Percentiles rank a stretch among this genome's conserved stretches.
phyloP scores from a whole-genome alignment of 2,113 vertebrate genomes.

The Sceloporus undulatus region DNA sequence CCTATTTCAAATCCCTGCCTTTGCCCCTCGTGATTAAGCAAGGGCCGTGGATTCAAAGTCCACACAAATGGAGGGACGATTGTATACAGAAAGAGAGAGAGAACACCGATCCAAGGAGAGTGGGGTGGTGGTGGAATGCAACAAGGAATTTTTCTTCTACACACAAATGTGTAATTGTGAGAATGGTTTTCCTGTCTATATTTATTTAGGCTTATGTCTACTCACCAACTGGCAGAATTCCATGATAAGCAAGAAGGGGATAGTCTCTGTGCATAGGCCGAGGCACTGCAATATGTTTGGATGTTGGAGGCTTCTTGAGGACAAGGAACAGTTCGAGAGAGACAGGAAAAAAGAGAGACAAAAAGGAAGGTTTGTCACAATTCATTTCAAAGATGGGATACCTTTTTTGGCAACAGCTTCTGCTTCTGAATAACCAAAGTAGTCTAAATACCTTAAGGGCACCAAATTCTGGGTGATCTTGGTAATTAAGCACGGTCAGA shows the following conservation, averaged over 20 bases:
- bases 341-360: not conserved
- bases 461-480: too few species aligned
- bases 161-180: not conserved
- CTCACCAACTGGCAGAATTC: constrained; percentile 94
- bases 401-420: too few species aligned
- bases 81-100: too few species aligned
- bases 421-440: not conserved
- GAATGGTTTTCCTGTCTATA: not conserved
- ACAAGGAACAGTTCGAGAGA: not conserved
- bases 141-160: not conserved
- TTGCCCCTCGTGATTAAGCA: too few species aligned
- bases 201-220: not conserved
- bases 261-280: constrained; percentile 89
- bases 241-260: constrained; percentile 92
- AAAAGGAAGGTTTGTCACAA: not conserved
- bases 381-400: not conserved
- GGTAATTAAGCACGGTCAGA: too few species aligned
- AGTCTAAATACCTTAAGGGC: too few species aligned
- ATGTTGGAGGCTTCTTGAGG: constrained; percentile 88
- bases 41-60: too few species aligned
- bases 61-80: too few species aligned
- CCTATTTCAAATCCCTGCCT: too few species aligned
- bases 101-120: too few species aligned
- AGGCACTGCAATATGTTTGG: constrained; percentile 93
- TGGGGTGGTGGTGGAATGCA: too few species aligned